Evolutionary conservation across 2,113 vertebrate genomes (phyloP).

Genomic region (Myrmophylax atrothorax): DNA sequence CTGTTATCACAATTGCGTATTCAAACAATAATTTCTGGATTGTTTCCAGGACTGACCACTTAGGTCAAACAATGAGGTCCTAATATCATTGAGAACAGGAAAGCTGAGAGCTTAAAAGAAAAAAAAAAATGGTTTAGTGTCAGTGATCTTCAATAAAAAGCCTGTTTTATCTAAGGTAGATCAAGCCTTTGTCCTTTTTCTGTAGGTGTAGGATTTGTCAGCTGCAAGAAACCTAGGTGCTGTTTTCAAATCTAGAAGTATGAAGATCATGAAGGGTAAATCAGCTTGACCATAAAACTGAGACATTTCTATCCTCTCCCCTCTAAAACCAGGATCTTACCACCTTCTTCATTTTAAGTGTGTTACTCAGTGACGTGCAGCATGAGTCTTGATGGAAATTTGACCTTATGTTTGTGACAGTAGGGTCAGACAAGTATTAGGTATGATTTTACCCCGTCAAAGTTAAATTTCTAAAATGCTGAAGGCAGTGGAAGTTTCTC

Average conservation of each 20-base stretch:
- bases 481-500: not conserved
- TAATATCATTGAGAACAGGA: accelerated
- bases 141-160: not conserved
- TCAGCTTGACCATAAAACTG: not conserved
- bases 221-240: not conserved
- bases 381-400: not conserved
- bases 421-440: not conserved
- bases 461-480: not conserved
- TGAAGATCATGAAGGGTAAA: not conserved
- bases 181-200: not conserved
- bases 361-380: not conserved
- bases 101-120: not conserved
- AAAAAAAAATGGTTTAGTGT: not conserved
- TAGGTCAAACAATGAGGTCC: not conserved
- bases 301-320: not conserved
- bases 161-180: not conserved
- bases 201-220: not conserved
- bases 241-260: not conserved
- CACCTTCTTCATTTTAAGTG: not conserved
- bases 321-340: not conserved
- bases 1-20: not conserved
- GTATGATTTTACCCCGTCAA: not conserved
- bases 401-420: not conserved
- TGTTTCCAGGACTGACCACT: not conserved
- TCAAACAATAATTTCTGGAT: not conserved